Base-by-base conservation (phyloP, 2,797 vertebrate species). In the Cuniculus paca region DNA sequence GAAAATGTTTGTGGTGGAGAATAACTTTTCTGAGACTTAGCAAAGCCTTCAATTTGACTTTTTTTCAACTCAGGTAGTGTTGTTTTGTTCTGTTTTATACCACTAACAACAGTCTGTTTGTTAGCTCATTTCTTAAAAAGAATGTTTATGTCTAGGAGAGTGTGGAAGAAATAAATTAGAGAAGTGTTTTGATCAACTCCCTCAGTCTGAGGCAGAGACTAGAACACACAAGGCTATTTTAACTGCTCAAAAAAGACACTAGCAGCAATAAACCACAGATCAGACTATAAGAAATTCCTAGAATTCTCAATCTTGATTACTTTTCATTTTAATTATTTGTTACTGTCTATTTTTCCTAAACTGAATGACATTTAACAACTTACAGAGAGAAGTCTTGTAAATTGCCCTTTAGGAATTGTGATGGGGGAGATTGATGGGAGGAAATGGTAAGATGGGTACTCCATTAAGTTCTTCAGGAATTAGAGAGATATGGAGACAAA, bases 41-140 rank as follows among this genome's bases (percentile, higher is more conserved):
- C 45, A 78, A 86, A 79, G 61, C 22, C 68, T 95, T 94, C 60
- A 31, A 28, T 50, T 26, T 85, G 65, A 88, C 19, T 82, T 72
- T 39, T 26, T 61, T 94, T 4, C 48, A 58, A 50, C 58, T 92
- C 48, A 72, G 77, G 56, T 19, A 48, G 12, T 45, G 22, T 24
- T 80, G 31, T 3, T 52, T 84, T 84, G 16, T 19, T 95, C 22
- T 90, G 14, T 86, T 84, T 81, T 72, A 45, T 45, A 81, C n/a
- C 52, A 52, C 22, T 52, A 61, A 28, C 36, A 36, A 26, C 84
- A 52, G 19, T 61, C 81, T 12, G 11, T 34, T 80, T 39, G 14
- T 60, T 82, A 52, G 10, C 36, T 68, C 50, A 45, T 88, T 63
- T 17, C 54, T 95, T 93, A 63, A 68, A 60, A 95, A 79, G 28